Conservation (phyloP, 2,888 invertebrate genomes). For the Ariolimax columbianus region DNA sequence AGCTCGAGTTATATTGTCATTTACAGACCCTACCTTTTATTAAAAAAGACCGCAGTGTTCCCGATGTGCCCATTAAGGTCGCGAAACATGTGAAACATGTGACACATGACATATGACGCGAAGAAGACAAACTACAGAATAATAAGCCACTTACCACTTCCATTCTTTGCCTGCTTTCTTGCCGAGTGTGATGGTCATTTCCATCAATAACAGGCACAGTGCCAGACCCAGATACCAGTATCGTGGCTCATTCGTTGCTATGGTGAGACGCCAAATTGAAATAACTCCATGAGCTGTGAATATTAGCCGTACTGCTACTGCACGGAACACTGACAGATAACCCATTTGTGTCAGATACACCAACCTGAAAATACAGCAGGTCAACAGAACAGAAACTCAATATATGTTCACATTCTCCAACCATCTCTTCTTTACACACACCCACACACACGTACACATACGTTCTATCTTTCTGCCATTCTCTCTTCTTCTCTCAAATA, state of each 20-base stretch:
- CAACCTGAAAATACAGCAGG: slow-evolving; percentile 2
- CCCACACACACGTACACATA: no score
- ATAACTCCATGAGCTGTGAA: slow-evolving; percentile 89
- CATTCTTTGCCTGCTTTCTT: slow-evolving; percentile 95
- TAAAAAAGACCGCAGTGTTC: no score
- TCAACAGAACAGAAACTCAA: not conserved
- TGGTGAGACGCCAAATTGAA: slow-evolving; percentile 93
- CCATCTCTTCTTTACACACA: no score
- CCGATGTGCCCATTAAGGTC: no score
- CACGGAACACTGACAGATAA: slow-evolving; percentile 72
- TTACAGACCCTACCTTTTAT: no score
- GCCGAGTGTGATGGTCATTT: slow-evolving; percentile 92
- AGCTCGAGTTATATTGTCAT: no score
- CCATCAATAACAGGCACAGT: slow-evolving; percentile 88
- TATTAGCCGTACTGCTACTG: slow-evolving; percentile 74
- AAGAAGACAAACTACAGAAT: no score
- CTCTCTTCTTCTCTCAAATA: no score
- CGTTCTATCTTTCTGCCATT: no score
- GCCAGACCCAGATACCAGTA: slow-evolving; percentile 94
- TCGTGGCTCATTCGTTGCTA: slow-evolving; percentile 84
- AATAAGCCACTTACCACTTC: slow-evolving; percentile 94
- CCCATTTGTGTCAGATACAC: slow-evolving; percentile 61
- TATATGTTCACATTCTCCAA: not conserved
- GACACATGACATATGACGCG: no score
- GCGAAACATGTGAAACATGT: no score